These are phyloP conservation scores for Bombus difficillimus DNA, from an alignment of 1,140 invertebrate genomes.

Conservation along the genomic window DNA sequence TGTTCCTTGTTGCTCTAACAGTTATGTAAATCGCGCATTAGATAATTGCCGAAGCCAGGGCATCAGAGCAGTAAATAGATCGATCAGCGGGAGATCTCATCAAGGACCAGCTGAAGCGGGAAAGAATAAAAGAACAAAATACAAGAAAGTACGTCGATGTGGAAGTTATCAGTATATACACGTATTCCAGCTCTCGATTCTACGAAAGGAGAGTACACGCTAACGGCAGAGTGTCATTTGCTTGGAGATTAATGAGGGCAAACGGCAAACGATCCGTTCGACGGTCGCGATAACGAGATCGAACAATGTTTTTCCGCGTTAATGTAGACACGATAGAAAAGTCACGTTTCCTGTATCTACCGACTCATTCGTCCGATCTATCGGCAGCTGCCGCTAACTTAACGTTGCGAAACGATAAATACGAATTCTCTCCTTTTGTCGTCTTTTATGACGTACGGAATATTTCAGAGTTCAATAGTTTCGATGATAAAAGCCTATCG, in stretches of 20 bases:
- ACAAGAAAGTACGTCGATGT: not conserved
- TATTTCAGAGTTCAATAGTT: conserved; percentile 71
- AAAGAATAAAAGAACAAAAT: not conserved
- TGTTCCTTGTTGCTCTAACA: not conserved
- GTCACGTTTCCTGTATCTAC: conserved; percentile 69
- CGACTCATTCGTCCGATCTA: conserved; percentile 34
- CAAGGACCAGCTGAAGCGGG: conserved; percentile 34
- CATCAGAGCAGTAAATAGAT: conserved; percentile 50
- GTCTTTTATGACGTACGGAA: conserved; percentile 61
- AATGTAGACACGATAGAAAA: conserved; percentile 23
- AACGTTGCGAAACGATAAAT: conserved; percentile 68
- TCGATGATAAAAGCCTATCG: conserved; percentile 62
- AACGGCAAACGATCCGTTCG: conserved; percentile 33
- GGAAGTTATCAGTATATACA: conserved; percentile 23
- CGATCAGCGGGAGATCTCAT: conserved; percentile 5
- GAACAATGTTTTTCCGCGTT: conserved; percentile 38
- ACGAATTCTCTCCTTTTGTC: conserved; percentile 35
- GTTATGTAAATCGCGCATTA: conserved; percentile 6
- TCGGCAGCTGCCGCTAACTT: conserved; percentile 58
- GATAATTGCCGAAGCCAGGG: conserved; percentile 34
- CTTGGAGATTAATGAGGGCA: conserved; percentile 38
- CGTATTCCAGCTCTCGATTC: not conserved
- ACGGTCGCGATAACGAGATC: conserved; percentile 52
- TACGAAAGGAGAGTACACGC: not conserved
- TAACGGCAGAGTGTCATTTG: conserved; percentile 22